phyloP scores from a whole-genome alignment of 2,113 vertebrate genomes.

The Gyps fulvus region DNA sequence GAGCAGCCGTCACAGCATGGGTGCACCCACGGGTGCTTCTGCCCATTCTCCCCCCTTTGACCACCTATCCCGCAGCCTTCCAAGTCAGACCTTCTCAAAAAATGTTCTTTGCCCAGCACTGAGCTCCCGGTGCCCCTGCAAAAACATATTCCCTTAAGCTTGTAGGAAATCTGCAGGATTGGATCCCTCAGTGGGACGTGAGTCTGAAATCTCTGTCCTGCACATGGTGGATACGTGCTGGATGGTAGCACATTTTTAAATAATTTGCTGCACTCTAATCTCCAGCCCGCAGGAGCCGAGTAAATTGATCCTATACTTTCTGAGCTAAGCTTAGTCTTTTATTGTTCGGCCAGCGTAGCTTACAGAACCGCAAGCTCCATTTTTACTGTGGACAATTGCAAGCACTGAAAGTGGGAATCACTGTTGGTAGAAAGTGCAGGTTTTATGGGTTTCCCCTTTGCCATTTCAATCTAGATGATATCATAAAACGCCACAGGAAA shows the following conservation, averaged over 20 bases:
- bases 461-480: slow-evolving; percentile 58
- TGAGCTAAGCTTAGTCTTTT: slow-evolving; percentile 5
- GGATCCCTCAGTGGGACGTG: accelerated
- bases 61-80: neutral
- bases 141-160: neutral
- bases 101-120: neutral
- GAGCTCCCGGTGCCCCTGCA: neutral
- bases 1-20: accelerated
- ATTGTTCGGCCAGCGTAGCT: neutral
- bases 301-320: slow-evolving; percentile 10
- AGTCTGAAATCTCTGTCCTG: neutral
- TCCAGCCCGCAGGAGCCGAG: neutral
- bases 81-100: neutral
- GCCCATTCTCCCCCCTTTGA: neutral
- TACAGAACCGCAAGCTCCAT: neutral
- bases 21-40: neutral
- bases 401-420: neutral
- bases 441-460: neutral
- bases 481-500: slow-evolving; percentile 47
- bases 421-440: neutral
- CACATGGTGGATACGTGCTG: accelerated
- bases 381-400: neutral
- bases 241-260: neutral
- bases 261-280: neutral
- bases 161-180: neutral